Evolutionary conservation across 2,888 invertebrate genomes (phyloP), one percentile per base, ranked within the genome.

Genomic region (Leistus spinibarbis): DNA sequence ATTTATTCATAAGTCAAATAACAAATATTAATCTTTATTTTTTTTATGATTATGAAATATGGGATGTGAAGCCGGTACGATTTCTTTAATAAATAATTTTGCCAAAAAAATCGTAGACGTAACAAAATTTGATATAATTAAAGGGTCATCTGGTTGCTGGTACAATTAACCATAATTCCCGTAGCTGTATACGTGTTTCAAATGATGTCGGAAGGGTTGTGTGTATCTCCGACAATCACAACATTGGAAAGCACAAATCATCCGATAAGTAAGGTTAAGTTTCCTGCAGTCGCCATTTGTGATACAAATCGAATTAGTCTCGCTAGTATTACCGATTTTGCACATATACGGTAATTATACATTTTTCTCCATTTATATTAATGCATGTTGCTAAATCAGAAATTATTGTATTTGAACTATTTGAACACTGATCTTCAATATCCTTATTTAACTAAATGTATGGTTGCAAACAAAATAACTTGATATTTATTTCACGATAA

Each of bases 221-320:
- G 67, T 53, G 22, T 7, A 2, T 22, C 67, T 3, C 67, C 67
- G 4, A 67, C 54, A n/a, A 67, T 67, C 23, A 67, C 67, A 2
- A 67, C 67, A 0, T 54, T 67, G 16, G 67, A 67, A 3, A 19
- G 54, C 1, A 23, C 54, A 19, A 19, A 67, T 54, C n/a, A 67
- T n/a, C 54, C 19, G 3, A 67, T 67, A 0, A 54, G 23, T 10
- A 9, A 54, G 10, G 23, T 67, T 9, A 53, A 53, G 3, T 67
- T 67, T 54, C 67, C 67, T 1, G 67, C 23, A 3, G 16, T 67
- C 2, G 67, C 67, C 4, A 54, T 67, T 4, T 67, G 67, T 54
- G 67, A 67, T 17, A 20, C 54, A 3, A 67, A 67, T 23, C 16
- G 67, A 22, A 67, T 67, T 13, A 67, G 67, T 13, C n/a, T 4